Percentiles rank a stretch among this genome's conserved stretches.
phyloP scores from a whole-genome alignment of 2,113 vertebrate genomes.

The Microcebus griseorufus region DNA sequence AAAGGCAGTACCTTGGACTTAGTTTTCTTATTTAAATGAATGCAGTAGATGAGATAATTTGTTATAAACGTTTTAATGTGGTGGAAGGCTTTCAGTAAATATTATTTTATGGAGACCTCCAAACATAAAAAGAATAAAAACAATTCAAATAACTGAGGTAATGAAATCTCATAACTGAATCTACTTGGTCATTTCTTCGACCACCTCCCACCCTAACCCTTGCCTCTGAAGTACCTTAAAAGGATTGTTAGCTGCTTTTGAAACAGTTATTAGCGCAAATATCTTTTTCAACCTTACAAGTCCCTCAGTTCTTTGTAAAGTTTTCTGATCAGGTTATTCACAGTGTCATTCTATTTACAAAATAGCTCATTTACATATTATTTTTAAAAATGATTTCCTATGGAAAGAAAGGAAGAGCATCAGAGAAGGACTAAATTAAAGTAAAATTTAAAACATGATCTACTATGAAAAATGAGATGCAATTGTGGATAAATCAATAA shows the following conservation, averaged over 20 bases:
- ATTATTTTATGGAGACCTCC: not conserved
- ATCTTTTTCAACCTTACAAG: not conserved
- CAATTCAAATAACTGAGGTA: not conserved
- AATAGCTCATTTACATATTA: not conserved
- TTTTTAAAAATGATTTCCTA: too few relatives aligned
- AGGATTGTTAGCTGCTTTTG: not conserved
- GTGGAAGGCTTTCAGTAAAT: not conserved
- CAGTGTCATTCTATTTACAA: not conserved
- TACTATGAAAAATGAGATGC: not conserved
- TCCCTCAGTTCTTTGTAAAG: not conserved
- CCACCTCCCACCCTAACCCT: not conserved
- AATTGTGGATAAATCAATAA: not conserved
- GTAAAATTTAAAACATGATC: not conserved
- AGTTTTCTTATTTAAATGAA: not conserved
- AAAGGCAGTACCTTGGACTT: not conserved
- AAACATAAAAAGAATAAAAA: not conserved
- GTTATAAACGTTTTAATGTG: not conserved
- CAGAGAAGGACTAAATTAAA: too few relatives aligned
- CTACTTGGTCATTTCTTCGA: not conserved
- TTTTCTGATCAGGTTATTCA: not conserved
- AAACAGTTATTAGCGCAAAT: not conserved
- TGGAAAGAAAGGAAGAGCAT: too few relatives aligned
- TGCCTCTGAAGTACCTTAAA: not conserved
- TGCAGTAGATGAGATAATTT: not conserved
- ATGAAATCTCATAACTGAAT: not conserved